These are phyloP conservation scores for Scartelaos histophorus DNA, from an alignment of 2,113 vertebrate species.

Conservation along the genomic window DNA sequence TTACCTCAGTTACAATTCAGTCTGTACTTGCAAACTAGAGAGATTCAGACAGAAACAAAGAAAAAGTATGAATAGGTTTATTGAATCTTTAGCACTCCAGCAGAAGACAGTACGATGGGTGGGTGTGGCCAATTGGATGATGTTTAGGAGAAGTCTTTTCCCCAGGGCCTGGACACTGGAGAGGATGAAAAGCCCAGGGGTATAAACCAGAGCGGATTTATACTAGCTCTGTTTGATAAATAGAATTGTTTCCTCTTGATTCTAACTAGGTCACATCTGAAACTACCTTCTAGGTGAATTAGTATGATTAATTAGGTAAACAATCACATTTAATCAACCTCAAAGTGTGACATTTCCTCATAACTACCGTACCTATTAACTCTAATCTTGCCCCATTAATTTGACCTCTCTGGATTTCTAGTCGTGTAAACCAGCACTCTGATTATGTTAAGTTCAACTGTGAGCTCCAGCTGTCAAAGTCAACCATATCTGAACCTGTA, in stretches of 20 bases:
- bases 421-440: conserved; percentile 6
- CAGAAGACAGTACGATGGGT: too few species aligned
- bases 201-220: too few species aligned
- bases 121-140: too few species aligned
- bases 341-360: background rate
- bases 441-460: conserved; percentile 16
- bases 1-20: background rate
- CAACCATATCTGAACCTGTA: conserved; percentile 27
- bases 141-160: too few species aligned
- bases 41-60: too few species aligned
- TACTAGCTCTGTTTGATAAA: background rate
- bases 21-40: too few species aligned
- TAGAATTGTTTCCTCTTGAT: background rate
- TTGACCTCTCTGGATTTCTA: conserved; percentile 8
- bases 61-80: too few species aligned
- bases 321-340: background rate
- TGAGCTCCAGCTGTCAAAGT: conserved; percentile 29
- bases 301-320: background rate
- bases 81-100: too few species aligned
- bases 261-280: background rate
- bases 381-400: conserved; percentile 12
- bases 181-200: too few species aligned
- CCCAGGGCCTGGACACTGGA: too few species aligned
- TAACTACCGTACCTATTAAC: background rate
- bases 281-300: background rate